Base-by-base conservation (phyloP, 1,140 invertebrate genomes). In the Andricus grossulariae region DNA sequence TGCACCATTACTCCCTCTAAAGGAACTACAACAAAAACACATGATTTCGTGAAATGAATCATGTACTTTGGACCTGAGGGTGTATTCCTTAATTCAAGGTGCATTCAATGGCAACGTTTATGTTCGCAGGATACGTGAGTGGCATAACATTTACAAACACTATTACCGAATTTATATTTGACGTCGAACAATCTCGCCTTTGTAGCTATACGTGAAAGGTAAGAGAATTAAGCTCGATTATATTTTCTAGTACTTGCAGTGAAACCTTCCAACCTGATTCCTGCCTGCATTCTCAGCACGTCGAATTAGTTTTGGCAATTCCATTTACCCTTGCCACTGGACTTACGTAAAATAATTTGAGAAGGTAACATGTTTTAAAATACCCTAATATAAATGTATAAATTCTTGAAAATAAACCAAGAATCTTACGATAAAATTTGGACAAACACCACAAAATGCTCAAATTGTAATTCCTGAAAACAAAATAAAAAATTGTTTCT, bases 161-260 rank as follows among this genome's bases (percentile, higher is more conserved):
- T 66, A 39, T 66, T 32, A 39, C 57, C 39, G 57, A 39, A 66
- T 66, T 66, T 66, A 66, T 66, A 66, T 66, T 39, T 66, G 57
- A 66, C 57, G 25, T 39, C 21, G 57, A 39, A 66, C 57, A 66
- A 66, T 66, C 57, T 66, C 57, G 57, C 25, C 57, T 66, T 66
- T 66, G 57, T 39, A 39, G 57, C 25, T 39, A 3, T 32, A 66
- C 57, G 57, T 66, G 57, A 66, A 66, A 66, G 57, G 57, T 66
- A 66, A 66, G 57, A 66, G 57, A 66, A 66, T 66, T 66, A 39
- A 66, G 57, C 57, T 66, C 57, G 57, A 66, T 66, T 66, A 66
- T 66, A 66, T 66, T 66, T 66, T 66, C 57, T 66, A 16, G 57
- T 45, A 32, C 39, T 66, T 66, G 57, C 13, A 21, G 39, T 66